A percentile compares a stretch with the other conserved stretches of the same genome.
Conservation (phyloP, 2,113 vertebrate genomes). For the Notarius quadriscutis region DNA sequence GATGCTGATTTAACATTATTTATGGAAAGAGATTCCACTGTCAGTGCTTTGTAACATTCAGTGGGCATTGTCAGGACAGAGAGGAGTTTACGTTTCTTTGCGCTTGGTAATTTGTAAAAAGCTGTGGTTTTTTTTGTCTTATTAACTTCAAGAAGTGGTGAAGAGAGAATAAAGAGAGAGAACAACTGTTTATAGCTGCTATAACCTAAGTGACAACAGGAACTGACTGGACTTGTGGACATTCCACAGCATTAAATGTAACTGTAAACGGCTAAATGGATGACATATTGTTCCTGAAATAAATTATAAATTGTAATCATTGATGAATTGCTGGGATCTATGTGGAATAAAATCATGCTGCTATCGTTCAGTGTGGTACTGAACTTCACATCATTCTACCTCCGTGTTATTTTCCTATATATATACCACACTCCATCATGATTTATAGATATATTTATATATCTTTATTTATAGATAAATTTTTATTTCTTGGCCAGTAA, state of each 20-base stretch:
- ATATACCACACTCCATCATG: too few relatives aligned
- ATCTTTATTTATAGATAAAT: too few relatives aligned
- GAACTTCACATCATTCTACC: neutral
- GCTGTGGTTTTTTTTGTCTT: neutral
- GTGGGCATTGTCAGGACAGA: too few relatives aligned
- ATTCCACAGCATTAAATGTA: neutral
- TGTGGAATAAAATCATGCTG: neutral
- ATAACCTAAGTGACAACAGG: neutral
- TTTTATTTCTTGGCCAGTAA: too few relatives aligned
- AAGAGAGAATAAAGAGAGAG: neutral
- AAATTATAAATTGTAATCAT: neutral
- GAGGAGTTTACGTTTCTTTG: neutral
- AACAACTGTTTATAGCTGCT: neutral
- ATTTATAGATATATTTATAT: too few relatives aligned
- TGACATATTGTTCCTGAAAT: neutral
- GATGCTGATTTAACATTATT: neutral
- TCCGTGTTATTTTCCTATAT: too few relatives aligned
- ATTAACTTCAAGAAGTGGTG: neutral
- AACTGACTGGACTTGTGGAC: neutral
- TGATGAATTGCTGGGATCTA: neutral
- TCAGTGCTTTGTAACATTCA: neutral
- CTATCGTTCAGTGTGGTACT: neutral
- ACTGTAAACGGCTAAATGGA: neutral
- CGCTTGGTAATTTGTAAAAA: neutral
- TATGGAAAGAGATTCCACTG: neutral